These are phyloP conservation scores for Metalampra italica DNA, from an alignment of 2,888 invertebrate genomes.

Conservation along the genomic window DNA sequence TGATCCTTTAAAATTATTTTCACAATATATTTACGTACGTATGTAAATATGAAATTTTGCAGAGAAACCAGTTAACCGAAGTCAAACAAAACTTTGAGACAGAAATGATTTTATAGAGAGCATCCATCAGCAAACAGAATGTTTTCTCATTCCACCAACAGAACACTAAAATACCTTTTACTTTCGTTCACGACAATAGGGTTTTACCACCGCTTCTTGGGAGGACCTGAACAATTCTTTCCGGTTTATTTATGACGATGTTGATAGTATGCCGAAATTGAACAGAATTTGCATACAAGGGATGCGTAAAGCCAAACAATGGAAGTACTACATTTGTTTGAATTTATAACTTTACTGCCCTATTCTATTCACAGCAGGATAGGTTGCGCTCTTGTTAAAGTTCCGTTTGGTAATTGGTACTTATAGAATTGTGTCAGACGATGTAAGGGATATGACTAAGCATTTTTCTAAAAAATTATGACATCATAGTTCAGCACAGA, in stretches of 20 bases:
- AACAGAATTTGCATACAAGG: constrained; percentile 60
- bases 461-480: not conserved
- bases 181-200: constrained; percentile 27
- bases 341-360: constrained; percentile 20
- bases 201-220: constrained; percentile 23
- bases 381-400: constrained; percentile 26
- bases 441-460: constrained; percentile 16
- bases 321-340: constrained; percentile 19
- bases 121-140: not conserved
- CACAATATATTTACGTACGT: too few species aligned
- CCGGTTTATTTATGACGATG: constrained; percentile 41
- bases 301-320: constrained; percentile 30
- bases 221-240: constrained; percentile 27
- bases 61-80: not conserved
- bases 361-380: constrained; percentile 31
- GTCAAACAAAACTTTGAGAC: not conserved
- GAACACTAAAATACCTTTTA: constrained; percentile 17
- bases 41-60: too few species aligned
- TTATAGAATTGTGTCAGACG: constrained; percentile 36
- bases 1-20: too few species aligned
- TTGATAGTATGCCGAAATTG: constrained; percentile 45
- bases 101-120: not conserved
- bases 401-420: constrained; percentile 19
- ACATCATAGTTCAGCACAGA: not conserved
- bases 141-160: not conserved